Evolutionary conservation across 2,888 invertebrate genomes (phyloP).

Genomic region (Aethes cnicana): DNA sequence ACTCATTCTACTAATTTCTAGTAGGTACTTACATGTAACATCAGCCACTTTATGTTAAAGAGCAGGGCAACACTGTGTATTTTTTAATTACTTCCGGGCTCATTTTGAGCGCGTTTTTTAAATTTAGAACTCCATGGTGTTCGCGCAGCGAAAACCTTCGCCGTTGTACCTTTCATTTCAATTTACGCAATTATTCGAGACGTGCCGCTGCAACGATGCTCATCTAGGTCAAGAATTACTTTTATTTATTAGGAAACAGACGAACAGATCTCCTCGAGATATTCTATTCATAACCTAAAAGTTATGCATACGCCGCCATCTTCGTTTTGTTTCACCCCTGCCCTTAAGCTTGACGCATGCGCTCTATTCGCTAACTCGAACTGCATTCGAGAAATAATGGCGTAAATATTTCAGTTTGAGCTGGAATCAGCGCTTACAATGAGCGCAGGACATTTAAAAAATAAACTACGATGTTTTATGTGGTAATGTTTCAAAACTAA

Average conservation of each 20-base stretch:
- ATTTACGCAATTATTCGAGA: slow-evolving; percentile 48
- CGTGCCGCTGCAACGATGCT: slow-evolving; percentile 36
- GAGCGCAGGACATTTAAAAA: background rate
- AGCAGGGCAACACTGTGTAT: slow-evolving; percentile 1
- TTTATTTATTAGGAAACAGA: slow-evolving; percentile 26
- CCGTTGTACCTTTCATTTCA: slow-evolving; percentile 53
- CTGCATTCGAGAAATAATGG: slow-evolving; percentile 51
- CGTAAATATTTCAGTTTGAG: slow-evolving; percentile 41
- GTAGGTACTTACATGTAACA: too few relatives aligned
- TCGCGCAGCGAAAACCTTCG: slow-evolving; percentile 44
- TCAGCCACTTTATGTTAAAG: too few relatives aligned
- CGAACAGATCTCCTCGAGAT: slow-evolving; percentile 23
- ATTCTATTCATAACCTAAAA: slow-evolving; percentile 20
- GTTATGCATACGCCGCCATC: slow-evolving; percentile 20
- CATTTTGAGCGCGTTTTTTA: slow-evolving; percentile 12
- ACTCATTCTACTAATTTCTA: too few relatives aligned
- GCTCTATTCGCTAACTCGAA: slow-evolving; percentile 43
- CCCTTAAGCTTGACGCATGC: slow-evolving; percentile 67
- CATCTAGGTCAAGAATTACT: slow-evolving; percentile 50
- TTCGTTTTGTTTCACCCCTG: slow-evolving; percentile 56
- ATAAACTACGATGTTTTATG: slow-evolving; percentile 1
- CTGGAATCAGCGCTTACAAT: background rate
- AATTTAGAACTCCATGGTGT: slow-evolving; percentile 28
- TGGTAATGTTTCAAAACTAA: background rate
- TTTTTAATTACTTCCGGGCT: slow-evolving; percentile 7